A percentile compares a stretch with the other conserved stretches of the same genome.
Evolutionary conservation across 2,113 vertebrate genomes (phyloP).

Genomic region (Hiodon alosoides): DNA sequence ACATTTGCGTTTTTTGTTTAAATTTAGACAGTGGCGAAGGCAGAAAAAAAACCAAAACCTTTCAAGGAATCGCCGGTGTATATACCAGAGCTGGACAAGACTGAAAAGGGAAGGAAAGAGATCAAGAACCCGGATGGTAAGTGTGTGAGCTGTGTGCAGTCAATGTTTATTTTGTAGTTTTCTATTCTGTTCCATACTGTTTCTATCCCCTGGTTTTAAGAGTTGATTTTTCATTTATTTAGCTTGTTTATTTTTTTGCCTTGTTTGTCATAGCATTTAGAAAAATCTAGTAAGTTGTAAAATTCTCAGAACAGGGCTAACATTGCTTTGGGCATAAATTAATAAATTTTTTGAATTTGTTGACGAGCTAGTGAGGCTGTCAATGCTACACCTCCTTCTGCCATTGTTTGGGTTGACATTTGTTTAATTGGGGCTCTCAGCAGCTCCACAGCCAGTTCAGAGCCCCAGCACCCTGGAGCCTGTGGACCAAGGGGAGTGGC

Average conservation of each 20-base stretch:
- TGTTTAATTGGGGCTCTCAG: conserved; percentile 17
- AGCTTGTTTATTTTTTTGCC: neutral
- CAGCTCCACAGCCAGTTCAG: conserved; percentile 35
- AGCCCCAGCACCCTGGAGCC: conserved; percentile 12
- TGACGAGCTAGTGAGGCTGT: too few relatives aligned
- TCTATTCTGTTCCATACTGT: too few relatives aligned
- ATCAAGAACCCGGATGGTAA: conserved; percentile 70
- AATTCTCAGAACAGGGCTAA: too few relatives aligned
- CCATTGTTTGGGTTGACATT: too few relatives aligned
- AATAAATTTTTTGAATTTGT: neutral
- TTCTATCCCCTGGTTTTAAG: too few relatives aligned
- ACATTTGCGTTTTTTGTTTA: conserved; percentile 25
- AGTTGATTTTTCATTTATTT: too few relatives aligned
- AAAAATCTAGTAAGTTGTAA: too few relatives aligned
- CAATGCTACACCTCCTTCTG: too few relatives aligned
- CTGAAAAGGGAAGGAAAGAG: conserved; percentile 70
- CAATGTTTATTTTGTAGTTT: too few relatives aligned
- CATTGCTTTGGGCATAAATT: too few relatives aligned
- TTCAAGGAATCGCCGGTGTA: conserved; percentile 74
- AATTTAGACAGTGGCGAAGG: conserved; percentile 64
- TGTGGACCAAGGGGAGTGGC: too few relatives aligned
- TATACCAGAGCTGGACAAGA: conserved; percentile 72
- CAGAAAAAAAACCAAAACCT: conserved; percentile 66
- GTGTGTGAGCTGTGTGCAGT: conserved; percentile 24
- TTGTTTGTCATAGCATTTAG: neutral